These are phyloP conservation scores for Tragelaphus scriptus DNA, from an alignment of 2,113 vertebrate genomes.

Conservation along the genomic window DNA sequence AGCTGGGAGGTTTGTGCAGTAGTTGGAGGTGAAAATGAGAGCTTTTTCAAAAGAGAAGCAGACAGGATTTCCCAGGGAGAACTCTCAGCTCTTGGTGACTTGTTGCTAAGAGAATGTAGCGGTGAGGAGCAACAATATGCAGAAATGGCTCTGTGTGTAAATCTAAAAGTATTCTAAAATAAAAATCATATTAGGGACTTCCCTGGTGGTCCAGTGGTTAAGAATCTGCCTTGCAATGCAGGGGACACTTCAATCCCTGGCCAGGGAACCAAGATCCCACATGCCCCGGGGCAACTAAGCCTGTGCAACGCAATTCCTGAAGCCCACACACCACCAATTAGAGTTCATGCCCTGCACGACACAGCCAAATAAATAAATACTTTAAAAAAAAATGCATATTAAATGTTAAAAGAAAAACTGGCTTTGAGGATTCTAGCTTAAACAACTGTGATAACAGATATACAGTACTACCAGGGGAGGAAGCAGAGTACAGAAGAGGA, in stretches of 20 bases:
- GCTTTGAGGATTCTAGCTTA: background rate
- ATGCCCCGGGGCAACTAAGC: background rate
- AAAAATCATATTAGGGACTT: background rate
- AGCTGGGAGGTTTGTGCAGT: background rate
- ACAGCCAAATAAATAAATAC: background rate
- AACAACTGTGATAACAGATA: background rate
- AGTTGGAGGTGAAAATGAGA: background rate
- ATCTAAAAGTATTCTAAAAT: background rate
- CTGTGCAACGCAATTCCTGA: background rate
- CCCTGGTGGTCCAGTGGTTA: background rate
- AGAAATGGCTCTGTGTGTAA: background rate
- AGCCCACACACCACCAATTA: background rate
- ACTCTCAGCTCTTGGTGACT: background rate
- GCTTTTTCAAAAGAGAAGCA: background rate
- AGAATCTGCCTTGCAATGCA: background rate
- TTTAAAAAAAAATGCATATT: background rate
- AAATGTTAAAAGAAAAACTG: background rate
- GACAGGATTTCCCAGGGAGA: background rate
- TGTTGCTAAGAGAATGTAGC: background rate
- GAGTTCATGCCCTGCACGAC: accelerated
- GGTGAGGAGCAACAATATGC: background rate
- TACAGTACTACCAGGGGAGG: background rate
- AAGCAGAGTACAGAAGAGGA: background rate
- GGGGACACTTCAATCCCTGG: background rate
- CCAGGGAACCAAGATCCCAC: background rate